A percentile compares a stretch with the other conserved stretches of the same genome.
Conservation (phyloP, 2,113 vertebrate species). For the Salminus brasiliensis region DNA sequence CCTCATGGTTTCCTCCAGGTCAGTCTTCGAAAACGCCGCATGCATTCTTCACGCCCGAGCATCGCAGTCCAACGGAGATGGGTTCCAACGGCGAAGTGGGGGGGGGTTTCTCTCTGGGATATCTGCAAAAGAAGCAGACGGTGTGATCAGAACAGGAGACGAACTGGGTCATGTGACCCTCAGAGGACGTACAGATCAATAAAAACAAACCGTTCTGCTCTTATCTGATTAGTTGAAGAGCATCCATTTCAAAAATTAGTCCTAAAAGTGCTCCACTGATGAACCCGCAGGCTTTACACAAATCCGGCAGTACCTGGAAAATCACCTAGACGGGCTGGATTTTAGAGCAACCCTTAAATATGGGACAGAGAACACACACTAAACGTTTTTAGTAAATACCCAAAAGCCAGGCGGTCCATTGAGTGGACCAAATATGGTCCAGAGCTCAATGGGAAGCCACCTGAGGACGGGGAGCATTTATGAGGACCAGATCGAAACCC, state of each 20-base stretch:
- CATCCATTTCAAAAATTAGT: slow-evolving; percentile 30
- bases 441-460: background rate
- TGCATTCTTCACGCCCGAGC: slow-evolving; percentile 68
- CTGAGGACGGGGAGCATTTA: background rate
- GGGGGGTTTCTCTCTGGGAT: slow-evolving; percentile 39
- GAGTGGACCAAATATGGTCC: background rate
- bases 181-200: slow-evolving; percentile 33
- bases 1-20: slow-evolving; percentile 71
- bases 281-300: background rate
- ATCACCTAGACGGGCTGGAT: background rate
- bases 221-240: slow-evolving; percentile 31
- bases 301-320: background rate
- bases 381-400: background rate
- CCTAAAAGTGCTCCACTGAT: background rate
- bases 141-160: slow-evolving; percentile 1
- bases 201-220: slow-evolving; percentile 55
- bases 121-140: slow-evolving; percentile 59
- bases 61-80: slow-evolving; percentile 37
- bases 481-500: background rate
- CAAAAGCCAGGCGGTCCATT: background rate
- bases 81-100: background rate
- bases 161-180: background rate
- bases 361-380: background rate
- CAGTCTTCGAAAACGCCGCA: slow-evolving; percentile 65
- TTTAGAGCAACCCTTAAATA: slow-evolving; percentile 61